These are phyloP conservation scores for Acipenser ruthenus DNA, from an alignment of 2,797 vertebrate genomes.

Conservation along the genomic window DNA sequence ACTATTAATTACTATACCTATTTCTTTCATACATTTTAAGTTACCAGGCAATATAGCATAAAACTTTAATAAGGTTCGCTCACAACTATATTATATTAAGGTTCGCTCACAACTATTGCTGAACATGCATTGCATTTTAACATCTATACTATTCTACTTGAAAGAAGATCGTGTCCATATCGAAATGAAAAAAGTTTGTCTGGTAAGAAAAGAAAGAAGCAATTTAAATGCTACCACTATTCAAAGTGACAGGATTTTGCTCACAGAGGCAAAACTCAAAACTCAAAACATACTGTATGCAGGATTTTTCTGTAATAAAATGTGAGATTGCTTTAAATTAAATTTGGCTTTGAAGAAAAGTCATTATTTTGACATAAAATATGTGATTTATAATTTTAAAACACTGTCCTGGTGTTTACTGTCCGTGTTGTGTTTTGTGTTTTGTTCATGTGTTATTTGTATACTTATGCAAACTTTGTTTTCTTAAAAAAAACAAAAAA, in stretches of 20 bases:
- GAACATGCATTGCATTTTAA: no score
- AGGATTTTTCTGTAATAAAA: slow-evolving; percentile 6
- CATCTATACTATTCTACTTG: no score
- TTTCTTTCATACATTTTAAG: slow-evolving; percentile 23
- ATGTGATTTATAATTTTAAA: slow-evolving; percentile 14
- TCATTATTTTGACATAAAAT: background rate
- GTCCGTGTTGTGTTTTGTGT: slow-evolving; percentile 32
- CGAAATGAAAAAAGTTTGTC: no score
- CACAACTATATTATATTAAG: no score
- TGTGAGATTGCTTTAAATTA: slow-evolving; percentile 9
- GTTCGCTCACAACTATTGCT: no score
- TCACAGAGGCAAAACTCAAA: background rate
- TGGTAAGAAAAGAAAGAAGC: slow-evolving; percentile 1
- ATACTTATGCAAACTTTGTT: slow-evolving; percentile 44
- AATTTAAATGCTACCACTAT: slow-evolving; percentile 11
- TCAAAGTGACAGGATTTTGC: background rate
- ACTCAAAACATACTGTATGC: slow-evolving; percentile 6
- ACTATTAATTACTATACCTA: slow-evolving; percentile 22
- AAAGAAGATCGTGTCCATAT: no score
- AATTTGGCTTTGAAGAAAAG: background rate
- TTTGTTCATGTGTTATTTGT: slow-evolving; percentile 46
- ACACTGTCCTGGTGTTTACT: slow-evolving; percentile 34
- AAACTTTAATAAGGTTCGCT: no score
- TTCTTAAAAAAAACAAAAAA: slow-evolving; percentile 36
- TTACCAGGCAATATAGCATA: no score